These are phyloP conservation scores for Ligdia adustata DNA, from an alignment of 2,888 invertebrate genomes.

Conservation along the genomic window DNA sequence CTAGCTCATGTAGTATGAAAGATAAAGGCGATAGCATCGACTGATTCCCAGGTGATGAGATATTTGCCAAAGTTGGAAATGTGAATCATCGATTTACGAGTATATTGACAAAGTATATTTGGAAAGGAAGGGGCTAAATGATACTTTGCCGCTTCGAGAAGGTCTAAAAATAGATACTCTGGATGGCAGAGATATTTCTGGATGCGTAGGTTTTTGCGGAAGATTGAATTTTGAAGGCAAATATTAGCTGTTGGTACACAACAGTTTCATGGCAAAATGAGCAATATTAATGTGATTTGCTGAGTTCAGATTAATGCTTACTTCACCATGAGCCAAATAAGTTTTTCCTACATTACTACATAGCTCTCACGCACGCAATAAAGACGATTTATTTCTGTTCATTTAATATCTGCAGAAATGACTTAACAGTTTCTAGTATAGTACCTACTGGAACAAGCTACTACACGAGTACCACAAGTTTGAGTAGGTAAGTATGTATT, in stretches of 20 bases:
- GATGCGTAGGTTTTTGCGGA: constrained; percentile 23
- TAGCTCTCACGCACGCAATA: too few relatives aligned
- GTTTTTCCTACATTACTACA: too few relatives aligned
- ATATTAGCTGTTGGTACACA: too few relatives aligned
- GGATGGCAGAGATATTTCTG: constrained; percentile 10
- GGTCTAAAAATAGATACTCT: constrained; percentile 10
- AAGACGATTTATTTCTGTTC: constrained; percentile 3
- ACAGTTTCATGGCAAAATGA: too few relatives aligned
- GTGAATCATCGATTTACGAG: constrained; percentile 19
- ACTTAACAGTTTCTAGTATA: too few relatives aligned
- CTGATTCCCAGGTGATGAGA: constrained; percentile 12
- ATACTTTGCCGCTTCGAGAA: constrained; percentile 14
- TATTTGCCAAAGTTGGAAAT: constrained; percentile 8
- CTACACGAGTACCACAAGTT: too few relatives aligned
- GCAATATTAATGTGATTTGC: too few relatives aligned
- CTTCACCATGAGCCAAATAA: too few relatives aligned
- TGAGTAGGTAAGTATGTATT: too few relatives aligned
- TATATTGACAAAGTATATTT: constrained; percentile 23
- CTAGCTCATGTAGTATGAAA: background rate
- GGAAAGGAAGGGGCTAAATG: constrained; percentile 12
- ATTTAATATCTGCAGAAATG: too few relatives aligned
- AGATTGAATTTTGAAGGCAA: constrained; percentile 16
- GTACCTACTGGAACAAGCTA: too few relatives aligned
- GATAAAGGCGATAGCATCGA: background rate
- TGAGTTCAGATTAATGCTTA: too few relatives aligned